Base-by-base conservation (phyloP, 2,797 vertebrate genomes). In the Gouania willdenowi region DNA sequence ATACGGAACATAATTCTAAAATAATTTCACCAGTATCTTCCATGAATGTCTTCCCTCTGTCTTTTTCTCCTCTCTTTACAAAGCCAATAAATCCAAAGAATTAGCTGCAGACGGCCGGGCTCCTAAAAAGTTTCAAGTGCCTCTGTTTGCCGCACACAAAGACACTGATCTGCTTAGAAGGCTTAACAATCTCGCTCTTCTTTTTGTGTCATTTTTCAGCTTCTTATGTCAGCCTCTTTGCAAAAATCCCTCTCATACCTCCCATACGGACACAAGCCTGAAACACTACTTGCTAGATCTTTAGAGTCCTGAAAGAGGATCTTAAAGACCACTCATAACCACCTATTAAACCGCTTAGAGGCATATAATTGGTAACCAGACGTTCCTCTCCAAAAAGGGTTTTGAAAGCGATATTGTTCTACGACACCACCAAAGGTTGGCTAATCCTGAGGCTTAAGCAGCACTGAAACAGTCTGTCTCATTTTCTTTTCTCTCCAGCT, bases 331-430 rank as follows among this genome's bases (percentile, higher is more conserved):
- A 73, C 63, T 75, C 44, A 59, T 45, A 44, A 42, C 56, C 71
- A 77, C 74, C 77, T 79, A 79, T 83, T 84, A 84, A 83, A 79
- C 67, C 75, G 79, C 76, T 82, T 79, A 77, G 66, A 62, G 61
- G 60, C 68, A 33, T 50, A 66, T 79, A 66, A 82, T 79, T 82
- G 76, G 79, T 71, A 56, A 38, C 39, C 75, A 63, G 71, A 75
- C 35, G 61, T 73, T 67, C 63, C 63, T 51, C 56, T 57, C 36
- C 53, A 69, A 74, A 82, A 81, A 66, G 48, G 59, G 44, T 50
- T 75, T 74, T 79, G 61, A 81, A 76, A 74, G 69, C 71, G 73
- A 68, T 75, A 77, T 77, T 83, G 79, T 81, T 83, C 63, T 27
- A 65, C 33, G 33, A 37, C 36, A 41, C 70, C 75, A 82, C 77